phyloP scores from a whole-genome alignment of 1,140 invertebrate genomes.

The Eubasilissa regina region DNA sequence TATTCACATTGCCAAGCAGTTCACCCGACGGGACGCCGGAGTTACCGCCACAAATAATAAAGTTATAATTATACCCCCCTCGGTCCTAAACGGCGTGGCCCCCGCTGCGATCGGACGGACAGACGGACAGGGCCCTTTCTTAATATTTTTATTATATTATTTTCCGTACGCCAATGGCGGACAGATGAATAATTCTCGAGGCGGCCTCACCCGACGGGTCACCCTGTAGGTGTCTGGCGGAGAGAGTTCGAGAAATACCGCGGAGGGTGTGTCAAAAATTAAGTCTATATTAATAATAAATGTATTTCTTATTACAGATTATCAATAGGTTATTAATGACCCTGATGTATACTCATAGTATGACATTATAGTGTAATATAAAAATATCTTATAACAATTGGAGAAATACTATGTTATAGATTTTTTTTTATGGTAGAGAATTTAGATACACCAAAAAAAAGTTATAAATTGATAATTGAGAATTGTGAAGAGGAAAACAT shows the following conservation, averaged over 20 bases:
- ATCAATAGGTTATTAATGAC: too few relatives aligned
- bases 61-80: slow-evolving; percentile 42
- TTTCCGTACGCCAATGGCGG: slow-evolving; percentile 34
- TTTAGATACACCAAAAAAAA: too few relatives aligned
- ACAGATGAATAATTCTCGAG: slow-evolving; percentile 22
- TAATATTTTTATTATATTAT: slow-evolving; percentile 15
- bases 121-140: slow-evolving; percentile 8
- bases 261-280: slow-evolving; percentile 2
- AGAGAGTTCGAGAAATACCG: background rate
- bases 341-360: too few relatives aligned
- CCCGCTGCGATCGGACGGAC: slow-evolving; percentile 4
- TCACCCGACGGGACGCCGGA: background rate
- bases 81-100: slow-evolving; percentile 3
- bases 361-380: too few relatives aligned
- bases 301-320: too few relatives aligned
- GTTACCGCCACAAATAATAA: slow-evolving; percentile 34
- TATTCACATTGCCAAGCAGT: slow-evolving; percentile 24
- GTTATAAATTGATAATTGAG: too few relatives aligned
- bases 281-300: background rate
- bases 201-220: slow-evolving; percentile 31
- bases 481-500: too few relatives aligned
- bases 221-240: slow-evolving; percentile 24
- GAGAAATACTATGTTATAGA: too few relatives aligned
- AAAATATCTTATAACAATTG: too few relatives aligned
- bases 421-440: too few relatives aligned